A percentile compares a stretch with the other conserved stretches of the same genome.
These are phyloP conservation scores for Drosophila basisetae DNA, from an alignment of 2,888 invertebrate species.

Conservation along the genomic window DNA sequence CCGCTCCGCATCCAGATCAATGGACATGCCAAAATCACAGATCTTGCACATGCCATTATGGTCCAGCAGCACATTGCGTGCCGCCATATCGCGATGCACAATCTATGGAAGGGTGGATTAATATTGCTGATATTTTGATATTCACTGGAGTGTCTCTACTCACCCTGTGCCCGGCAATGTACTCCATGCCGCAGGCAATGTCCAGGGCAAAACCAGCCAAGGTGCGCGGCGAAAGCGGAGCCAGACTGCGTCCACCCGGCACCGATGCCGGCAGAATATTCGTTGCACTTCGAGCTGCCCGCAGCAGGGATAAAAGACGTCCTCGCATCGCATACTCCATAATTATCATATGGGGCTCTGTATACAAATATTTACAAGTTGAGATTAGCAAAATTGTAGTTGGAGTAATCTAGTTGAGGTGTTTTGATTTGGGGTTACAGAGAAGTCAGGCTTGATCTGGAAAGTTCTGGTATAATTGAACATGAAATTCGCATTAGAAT, in stretches of 20 bases:
- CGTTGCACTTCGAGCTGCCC: slow-evolving; percentile 86
- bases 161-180: slow-evolving; percentile 92
- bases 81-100: slow-evolving; percentile 93
- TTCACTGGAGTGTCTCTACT: slow-evolving; percentile 62
- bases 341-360: slow-evolving; percentile 92
- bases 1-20: slow-evolving; percentile 86
- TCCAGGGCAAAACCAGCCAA: slow-evolving; percentile 93
- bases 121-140: background rate
- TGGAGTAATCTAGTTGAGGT: background rate
- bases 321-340: slow-evolving; percentile 95
- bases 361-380: slow-evolving; percentile 78
- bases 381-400: no score
- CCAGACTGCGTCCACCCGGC: slow-evolving; percentile 83
- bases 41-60: slow-evolving; percentile 95
- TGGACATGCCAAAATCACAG: slow-evolving; percentile 94
- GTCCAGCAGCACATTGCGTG: slow-evolving; percentile 92
- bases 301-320: slow-evolving; percentile 90
- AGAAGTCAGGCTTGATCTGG: background rate
- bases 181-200: slow-evolving; percentile 94
- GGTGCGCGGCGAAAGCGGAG: slow-evolving; percentile 87
- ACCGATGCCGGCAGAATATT: slow-evolving; percentile 86
- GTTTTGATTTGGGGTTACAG: background rate
- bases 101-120: slow-evolving; percentile 87
- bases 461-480: background rate
- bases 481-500: no score